Evolutionary conservation across 2,888 invertebrate genomes (phyloP).

Genomic region (Caenorhabditis sp.): DNA sequence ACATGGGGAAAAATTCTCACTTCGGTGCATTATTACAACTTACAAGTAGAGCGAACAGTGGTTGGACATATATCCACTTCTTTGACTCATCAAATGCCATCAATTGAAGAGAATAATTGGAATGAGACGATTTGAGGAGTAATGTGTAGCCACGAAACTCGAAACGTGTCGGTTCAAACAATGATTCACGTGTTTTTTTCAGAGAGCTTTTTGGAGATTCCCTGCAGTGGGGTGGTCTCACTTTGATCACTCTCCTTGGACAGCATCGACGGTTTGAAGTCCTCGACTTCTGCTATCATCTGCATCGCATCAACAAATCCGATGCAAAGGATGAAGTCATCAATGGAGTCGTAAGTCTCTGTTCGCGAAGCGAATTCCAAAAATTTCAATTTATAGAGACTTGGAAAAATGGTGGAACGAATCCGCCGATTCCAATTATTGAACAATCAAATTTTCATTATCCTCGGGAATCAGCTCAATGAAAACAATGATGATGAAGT

Average conservation of each 20-base stretch:
- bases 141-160: neutral
- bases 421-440: constrained; percentile 97
- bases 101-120: constrained; percentile 5
- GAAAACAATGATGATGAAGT: constrained; percentile 85
- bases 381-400: constrained; percentile 86
- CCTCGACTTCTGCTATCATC: constrained; percentile 98
- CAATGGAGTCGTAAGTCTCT: constrained; percentile 88
- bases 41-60: constrained; percentile 37
- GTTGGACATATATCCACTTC: constrained; percentile 45
- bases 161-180: constrained; percentile 3
- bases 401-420: constrained; percentile 97
- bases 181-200: too few relatives aligned
- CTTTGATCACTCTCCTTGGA: constrained; percentile 94
- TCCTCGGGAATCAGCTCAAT: constrained; percentile 71
- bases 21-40: too few relatives aligned
- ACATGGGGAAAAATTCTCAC: too few relatives aligned
- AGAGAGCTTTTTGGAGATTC: constrained; percentile 98
- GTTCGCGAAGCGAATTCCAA: neutral
- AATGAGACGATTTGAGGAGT: neutral
- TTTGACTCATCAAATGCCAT: constrained; percentile 46
- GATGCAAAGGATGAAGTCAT: constrained; percentile 96
- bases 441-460: constrained; percentile 88
- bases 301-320: constrained; percentile 94
- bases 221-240: constrained; percentile 98
- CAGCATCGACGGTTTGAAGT: constrained; percentile 89